Evolutionary conservation across 2,797 vertebrate genomes (phyloP), one percentile per base, ranked within the genome.

Genomic region (Hyperoplus lanceolatus): DNA sequence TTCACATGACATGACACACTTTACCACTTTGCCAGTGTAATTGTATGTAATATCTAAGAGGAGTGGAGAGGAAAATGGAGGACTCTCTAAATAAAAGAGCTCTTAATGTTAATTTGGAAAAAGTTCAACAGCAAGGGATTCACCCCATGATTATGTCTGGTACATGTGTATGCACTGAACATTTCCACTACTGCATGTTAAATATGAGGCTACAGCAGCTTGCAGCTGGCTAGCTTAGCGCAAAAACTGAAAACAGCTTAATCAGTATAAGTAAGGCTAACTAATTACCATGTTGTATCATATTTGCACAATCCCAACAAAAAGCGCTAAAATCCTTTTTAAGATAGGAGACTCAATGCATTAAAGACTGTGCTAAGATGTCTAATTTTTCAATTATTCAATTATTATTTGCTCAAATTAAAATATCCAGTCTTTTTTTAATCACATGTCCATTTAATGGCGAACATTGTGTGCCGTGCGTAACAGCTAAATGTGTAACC

Each of bases 11-110:
- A 78, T 53, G 41, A 70, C 73, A 77, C 68, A 78, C 51, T 67
- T 73, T 80, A 62, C 78, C 87, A 88, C 84, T 90, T 80, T 78
- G 73, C 82, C 71, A 29, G n/a, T 83, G 80, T 90, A 93, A 93
- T 90, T 93, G 83, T 89, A 29, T 77, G 64, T 91, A 93, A 93
- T 93, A 87, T 90, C 85, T 87, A 77, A 91, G 82, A 85, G 83
- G 77, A 86, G 84, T 85, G 74, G 82, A 77, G 78, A 76, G 66
- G 59, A 48, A 88, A 90, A 84, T 81, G 80, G 75, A 82, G 81
- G 39, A 53, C 85, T 74, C 82, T 90, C 87, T 65, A 80, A 82
- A 82, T 88, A 75, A 87, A 29, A 94, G 88, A 89, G 91, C 87
- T 81, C 87, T 93, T 73, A 59, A 65, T 79, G 71, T 75, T 87